Conservation (phyloP, 1,140 invertebrate species). For the Acromyrmex charruanus region DNA sequence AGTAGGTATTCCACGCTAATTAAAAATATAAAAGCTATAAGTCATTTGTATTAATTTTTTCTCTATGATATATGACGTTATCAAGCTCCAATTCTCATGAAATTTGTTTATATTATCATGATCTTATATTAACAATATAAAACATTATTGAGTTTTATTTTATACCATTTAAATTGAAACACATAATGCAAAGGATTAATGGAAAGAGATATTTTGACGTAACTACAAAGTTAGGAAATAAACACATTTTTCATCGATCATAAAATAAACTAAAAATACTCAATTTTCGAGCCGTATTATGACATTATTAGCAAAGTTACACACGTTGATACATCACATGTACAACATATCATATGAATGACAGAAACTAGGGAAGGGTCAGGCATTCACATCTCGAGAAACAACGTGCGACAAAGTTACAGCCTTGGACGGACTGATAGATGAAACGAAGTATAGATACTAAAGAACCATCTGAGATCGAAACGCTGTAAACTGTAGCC, state of each 20-base stretch:
- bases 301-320: not conserved
- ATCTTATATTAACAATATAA: not conserved
- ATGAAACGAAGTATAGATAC: constrained; percentile 81
- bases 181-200: no score
- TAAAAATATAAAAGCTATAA: not conserved
- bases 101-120: not conserved
- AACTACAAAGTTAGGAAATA: not conserved
- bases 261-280: not conserved
- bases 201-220: not conserved
- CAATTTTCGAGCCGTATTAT: not conserved
- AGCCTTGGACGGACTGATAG: constrained; percentile 81
- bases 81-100: not conserved
- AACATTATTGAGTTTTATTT: not conserved
- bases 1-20: not conserved
- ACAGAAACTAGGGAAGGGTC: constrained; percentile 45
- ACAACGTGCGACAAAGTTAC: constrained; percentile 75
- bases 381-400: constrained; percentile 50
- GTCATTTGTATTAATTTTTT: not conserved
- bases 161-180: not conserved
- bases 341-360: constrained; percentile 2
- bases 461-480: constrained; percentile 82
- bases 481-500: constrained; percentile 85
- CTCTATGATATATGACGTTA: not conserved
- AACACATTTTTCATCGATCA: not conserved
- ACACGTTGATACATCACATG: not conserved